Evolutionary conservation across 2,888 invertebrate genomes (phyloP).

Genomic region (Timema cristinae): DNA sequence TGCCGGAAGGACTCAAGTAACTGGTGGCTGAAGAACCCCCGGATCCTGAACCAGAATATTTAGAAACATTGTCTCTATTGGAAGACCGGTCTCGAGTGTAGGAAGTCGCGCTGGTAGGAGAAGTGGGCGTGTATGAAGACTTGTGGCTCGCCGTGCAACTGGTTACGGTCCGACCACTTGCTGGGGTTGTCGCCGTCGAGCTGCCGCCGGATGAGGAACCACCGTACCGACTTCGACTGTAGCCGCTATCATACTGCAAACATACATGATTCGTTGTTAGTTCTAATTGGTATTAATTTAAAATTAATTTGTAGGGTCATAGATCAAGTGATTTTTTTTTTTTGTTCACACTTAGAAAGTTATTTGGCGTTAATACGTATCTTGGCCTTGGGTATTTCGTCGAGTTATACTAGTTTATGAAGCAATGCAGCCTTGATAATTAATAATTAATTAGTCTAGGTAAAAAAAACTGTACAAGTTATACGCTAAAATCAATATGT

Average conservation of each 20-base stretch:
- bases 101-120: not conserved
- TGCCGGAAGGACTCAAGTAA: constrained; percentile 21
- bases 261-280: not conserved
- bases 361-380: too few species aligned
- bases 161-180: constrained; percentile 4
- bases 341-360: too few species aligned
- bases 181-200: not conserved
- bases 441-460: too few species aligned
- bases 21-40: constrained; percentile 17
- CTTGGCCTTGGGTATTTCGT: too few species aligned
- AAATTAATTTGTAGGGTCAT: not conserved
- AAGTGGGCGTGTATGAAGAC: constrained; percentile 5
- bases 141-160: not conserved
- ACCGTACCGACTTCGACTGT: constrained; percentile 19
- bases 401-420: too few species aligned
- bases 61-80: not conserved
- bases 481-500: too few species aligned
- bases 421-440: too few species aligned
- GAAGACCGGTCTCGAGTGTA: constrained; percentile 5
- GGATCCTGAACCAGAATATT: constrained; percentile 10
- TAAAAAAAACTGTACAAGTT: too few species aligned
- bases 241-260: constrained; percentile 21
- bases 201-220: constrained; percentile 6
- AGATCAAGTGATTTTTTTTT: too few species aligned
- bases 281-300: not conserved